phyloP scores from a whole-genome alignment of 2,113 vertebrate species.

The Albula glossodonta region DNA sequence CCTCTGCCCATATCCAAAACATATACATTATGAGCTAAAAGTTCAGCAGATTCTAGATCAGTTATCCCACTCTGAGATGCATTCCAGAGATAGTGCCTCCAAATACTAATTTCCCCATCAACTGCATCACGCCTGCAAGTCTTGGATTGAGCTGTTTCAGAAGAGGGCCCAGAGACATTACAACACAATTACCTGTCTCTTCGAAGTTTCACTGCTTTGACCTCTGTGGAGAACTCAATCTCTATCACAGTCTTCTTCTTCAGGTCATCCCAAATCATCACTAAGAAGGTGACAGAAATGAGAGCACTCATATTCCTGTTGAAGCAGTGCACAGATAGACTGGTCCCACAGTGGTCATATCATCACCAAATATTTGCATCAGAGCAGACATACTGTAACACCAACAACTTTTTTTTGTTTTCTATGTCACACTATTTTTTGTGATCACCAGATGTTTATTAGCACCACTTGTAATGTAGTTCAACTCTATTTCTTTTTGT shows the following conservation, averaged over 20 bases:
- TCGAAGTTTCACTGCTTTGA: constrained; percentile 94
- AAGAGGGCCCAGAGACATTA: background rate
- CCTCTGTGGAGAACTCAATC: constrained; percentile 98
- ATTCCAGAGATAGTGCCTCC: background rate
- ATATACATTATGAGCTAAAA: no score
- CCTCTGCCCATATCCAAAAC: no score
- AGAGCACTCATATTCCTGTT: background rate
- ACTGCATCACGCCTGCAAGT: background rate
- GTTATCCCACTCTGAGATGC: background rate
- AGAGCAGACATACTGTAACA: no score
- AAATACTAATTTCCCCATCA: background rate
- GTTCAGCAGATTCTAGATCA: background rate
- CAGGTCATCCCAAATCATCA: constrained; percentile 99
- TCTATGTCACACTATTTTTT: no score
- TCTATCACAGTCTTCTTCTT: constrained; percentile 99
- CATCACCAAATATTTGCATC: background rate
- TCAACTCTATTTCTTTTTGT: no score
- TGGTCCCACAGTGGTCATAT: background rate
- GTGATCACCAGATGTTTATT: no score
- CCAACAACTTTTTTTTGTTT: background rate
- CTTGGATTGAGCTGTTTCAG: background rate
- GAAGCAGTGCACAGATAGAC: background rate
- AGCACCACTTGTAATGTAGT: no score
- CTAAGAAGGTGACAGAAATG: constrained; percentile 60
- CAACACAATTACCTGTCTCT: constrained; percentile 81